Base-by-base conservation (phyloP, 1,140 invertebrate genomes). In the Phymastichus coffea region DNA sequence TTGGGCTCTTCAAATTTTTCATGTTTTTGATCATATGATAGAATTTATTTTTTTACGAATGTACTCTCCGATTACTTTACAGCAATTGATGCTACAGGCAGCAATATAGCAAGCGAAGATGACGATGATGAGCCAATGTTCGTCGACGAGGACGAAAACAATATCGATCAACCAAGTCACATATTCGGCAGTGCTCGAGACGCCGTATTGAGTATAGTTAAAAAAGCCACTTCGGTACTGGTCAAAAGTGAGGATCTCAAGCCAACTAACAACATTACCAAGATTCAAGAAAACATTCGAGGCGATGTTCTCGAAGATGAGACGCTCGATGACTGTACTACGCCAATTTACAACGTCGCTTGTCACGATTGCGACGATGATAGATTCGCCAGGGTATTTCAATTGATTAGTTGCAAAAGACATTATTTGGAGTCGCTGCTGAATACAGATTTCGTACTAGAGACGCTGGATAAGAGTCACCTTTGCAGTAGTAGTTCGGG, bases 131-230 rank as follows among this genome's bases (percentile, higher is more conserved):
- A 84, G 19, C 83, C 84, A 56, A 83, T 62, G 48, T 70, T 78
- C 6, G 72, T 77, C 25, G 77, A 81, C 14, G 71, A 79, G 12
- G 84, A 85, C 43, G 73, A 76, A 1, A 63, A 43, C 1, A 53
- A 48, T 0, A 55, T 4, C 12, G 28, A 46, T 10, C 54, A 65
- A 22, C 66, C 79, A 7, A 78, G 78, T 49, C 93, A 93, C 77
- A 77, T 95, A 14, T 92, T 95, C 69, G 91, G 90, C 37, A 90
- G 88, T 33, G 92, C 92, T 1, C 85, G 87, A 52, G 90, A 93
- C 70, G 92, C 89, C 1, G 92, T 95, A 4, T 84, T 94, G 63
- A 91, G 87, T 54, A 92, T 95, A 52, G 90, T 95, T 4, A 93
- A 93, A 70, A 94, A 93, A 76, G 92, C 91, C 1, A 91, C 91